Base-by-base conservation (phyloP, 2,888 invertebrate genomes). In the Elysia crispata region DNA sequence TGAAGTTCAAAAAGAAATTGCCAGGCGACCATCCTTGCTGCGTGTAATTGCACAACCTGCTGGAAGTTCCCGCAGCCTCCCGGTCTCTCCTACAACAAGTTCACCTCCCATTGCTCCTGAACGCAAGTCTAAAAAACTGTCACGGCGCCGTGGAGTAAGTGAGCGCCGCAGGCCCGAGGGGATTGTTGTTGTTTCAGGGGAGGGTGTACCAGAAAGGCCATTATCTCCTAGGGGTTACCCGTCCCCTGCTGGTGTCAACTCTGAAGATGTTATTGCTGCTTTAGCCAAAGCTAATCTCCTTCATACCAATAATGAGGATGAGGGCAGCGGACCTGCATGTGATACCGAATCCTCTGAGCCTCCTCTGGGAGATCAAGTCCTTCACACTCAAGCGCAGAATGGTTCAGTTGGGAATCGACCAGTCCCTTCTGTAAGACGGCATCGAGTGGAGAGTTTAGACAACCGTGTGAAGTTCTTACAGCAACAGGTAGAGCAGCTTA, bases 401-500 rank as follows among this genome's bases (percentile, higher is more conserved):
- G 70, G 41, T 13, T 41, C 41, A 13, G 50, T 13, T n/a, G 66
- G 66, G 5, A 66, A 70, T 13, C 30, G 20, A 30, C 20, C 18
- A 23, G 28, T 23, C n/a, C 25, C 41, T 6, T 41, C 41, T 41
- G 41, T 41, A 11, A 41, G 41, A 41, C 41, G 41, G 41, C 41
- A 41, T 11, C 41, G 41, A 3, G 11, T 41, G 5, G 41, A 41
- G 5, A 41, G 41, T 41, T 23, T 6, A 6, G 66, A 66, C 20
- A 66, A n/a, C 54, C 20, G 13, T 1, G 11, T 41, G 1, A 31
- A 62, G 31, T 62, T 18, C 3, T 67, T 84, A 13, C 77, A 76
- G 31, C 57, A 77, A 18, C 83, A 86, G 49, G 76, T 82, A 3
- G 64, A 69, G 3, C 75, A 82, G 23, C 75, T 87, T 41, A 85